These are phyloP conservation scores for Tetraodon nigroviridis DNA, from an alignment of 2,113 vertebrate genomes.

Conservation along the genomic window DNA sequence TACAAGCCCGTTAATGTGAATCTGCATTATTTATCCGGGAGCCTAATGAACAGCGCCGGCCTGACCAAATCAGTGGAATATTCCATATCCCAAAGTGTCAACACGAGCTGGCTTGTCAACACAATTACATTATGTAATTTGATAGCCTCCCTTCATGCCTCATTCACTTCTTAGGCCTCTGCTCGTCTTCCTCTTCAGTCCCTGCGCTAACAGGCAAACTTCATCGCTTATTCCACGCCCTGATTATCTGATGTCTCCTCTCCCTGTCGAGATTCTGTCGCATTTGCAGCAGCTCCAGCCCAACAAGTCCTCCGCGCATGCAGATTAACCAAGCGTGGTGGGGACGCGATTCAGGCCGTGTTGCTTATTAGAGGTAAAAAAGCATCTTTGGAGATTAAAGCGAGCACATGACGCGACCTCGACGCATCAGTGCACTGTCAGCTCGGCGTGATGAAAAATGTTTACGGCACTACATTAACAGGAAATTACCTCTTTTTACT, in stretches of 20 bases:
- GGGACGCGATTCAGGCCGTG: constrained; percentile 18
- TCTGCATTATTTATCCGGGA: constrained; percentile 48
- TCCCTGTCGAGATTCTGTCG: not conserved
- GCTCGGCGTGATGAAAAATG: constrained; percentile 59
- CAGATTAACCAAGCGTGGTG: constrained; percentile 31
- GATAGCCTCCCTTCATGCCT: constrained; percentile 25
- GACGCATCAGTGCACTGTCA: constrained; percentile 31
- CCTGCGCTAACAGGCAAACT: constrained; percentile 12
- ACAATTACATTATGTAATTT: constrained; percentile 48
- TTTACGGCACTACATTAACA: constrained; percentile 68
- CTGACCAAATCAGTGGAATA: constrained; percentile 32
- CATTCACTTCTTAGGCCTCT: not conserved
- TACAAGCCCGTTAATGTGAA: constrained; percentile 41
- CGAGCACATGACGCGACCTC: constrained; percentile 18
- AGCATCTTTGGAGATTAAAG: constrained; percentile 41
- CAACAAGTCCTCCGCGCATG: constrained; percentile 26
- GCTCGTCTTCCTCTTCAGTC: constrained; percentile 13
- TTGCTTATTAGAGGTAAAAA: constrained; percentile 42
- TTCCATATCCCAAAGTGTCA: constrained; percentile 47
- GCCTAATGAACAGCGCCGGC: constrained; percentile 44
- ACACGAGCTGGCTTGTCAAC: constrained; percentile 33
- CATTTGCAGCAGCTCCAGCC: constrained; percentile 24
- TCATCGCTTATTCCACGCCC: constrained; percentile 15
- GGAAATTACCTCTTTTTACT: constrained; percentile 65
- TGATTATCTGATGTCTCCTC: constrained; percentile 11